Base-by-base conservation (phyloP, 2,113 vertebrate species). In the Anser brachyrhynchus region DNA sequence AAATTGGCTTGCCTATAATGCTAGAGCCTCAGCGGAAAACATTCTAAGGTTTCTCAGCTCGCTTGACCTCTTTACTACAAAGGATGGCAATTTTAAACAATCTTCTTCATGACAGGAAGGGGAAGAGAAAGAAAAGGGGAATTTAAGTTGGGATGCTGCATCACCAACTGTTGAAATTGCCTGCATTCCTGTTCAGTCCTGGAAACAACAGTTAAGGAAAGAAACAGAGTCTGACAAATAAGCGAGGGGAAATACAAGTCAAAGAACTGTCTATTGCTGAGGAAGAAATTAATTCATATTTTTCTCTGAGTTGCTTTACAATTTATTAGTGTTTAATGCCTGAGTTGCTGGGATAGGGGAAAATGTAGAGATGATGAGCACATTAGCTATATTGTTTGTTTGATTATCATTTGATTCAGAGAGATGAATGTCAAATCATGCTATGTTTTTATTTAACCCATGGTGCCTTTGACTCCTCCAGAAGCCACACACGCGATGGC, bases 221-320 rank as follows among this genome's bases (percentile, higher is more conserved):
- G 82, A 55, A 82, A 64, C 1, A 26, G 70, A 72, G 29, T 25
- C 67, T 93, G 84, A 80, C 33, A 90, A 88, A 5, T 33, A 66
- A 84, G 29, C 0, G 18, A 78, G 44, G 71, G 83, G 29, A 35
- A 61, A 86, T 90, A 61, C 2, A 11, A 82, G 72, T 62, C 4
- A 70, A 44, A 77, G 35, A 79, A 88, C 44, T 0, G 12, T 17
- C 69, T 77, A 2, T 0, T 37, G 64, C 86, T 1, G 37, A 92
- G 76, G 44, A 90, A 74, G 37, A 89, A 95, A 86, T 67, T n/a
- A 83, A 84, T 96, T 76, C 10, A 6, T 77, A 46, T 62, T 87
- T 90, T 74, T 44, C 88, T 88, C 86, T 10, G 73, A 89, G 81
- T n/a, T 81, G 73, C 76, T 70, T 88, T 64, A 84, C 52, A 28